These are phyloP conservation scores for Alsophila aescularia DNA, from an alignment of 2,888 invertebrate genomes.

Conservation along the genomic window DNA sequence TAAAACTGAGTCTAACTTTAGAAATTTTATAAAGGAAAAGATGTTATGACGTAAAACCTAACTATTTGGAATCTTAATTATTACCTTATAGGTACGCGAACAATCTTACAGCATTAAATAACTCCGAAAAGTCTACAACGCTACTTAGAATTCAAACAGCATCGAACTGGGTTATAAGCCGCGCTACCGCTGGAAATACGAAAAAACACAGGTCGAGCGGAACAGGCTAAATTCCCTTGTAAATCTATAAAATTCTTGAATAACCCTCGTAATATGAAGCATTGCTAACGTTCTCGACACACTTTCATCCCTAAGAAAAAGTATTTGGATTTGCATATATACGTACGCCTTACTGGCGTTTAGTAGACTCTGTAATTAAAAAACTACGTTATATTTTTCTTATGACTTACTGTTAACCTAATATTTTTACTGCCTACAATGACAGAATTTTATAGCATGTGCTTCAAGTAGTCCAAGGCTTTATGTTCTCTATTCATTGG, in stretches of 20 bases:
- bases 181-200: conserved; percentile 48
- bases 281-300: conserved; percentile 38
- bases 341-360: conserved; percentile 24
- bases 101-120: conserved; percentile 6
- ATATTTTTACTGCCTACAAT: not conserved
- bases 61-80: conserved; percentile 2
- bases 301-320: conserved; percentile 34
- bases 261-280: conserved; percentile 38
- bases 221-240: conserved; percentile 51
- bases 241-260: conserved; percentile 59
- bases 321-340: conserved; percentile 34
- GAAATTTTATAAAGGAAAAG: conserved; percentile 6
- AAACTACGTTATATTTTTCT: not conserved
- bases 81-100: not conserved
- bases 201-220: conserved; percentile 42
- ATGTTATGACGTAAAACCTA: conserved; percentile 17
- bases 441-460: not conserved
- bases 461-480: conserved; percentile 32
- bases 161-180: conserved; percentile 57
- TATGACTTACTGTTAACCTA: not conserved
- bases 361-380: conserved; percentile 25
- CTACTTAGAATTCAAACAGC: conserved; percentile 22
- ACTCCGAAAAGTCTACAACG: conserved; percentile 1
- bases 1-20: conserved; percentile 2
- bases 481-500: conserved; percentile 18